phyloP scores from a whole-genome alignment of 2,113 vertebrate genomes.

The Microcebus jonahi region DNA sequence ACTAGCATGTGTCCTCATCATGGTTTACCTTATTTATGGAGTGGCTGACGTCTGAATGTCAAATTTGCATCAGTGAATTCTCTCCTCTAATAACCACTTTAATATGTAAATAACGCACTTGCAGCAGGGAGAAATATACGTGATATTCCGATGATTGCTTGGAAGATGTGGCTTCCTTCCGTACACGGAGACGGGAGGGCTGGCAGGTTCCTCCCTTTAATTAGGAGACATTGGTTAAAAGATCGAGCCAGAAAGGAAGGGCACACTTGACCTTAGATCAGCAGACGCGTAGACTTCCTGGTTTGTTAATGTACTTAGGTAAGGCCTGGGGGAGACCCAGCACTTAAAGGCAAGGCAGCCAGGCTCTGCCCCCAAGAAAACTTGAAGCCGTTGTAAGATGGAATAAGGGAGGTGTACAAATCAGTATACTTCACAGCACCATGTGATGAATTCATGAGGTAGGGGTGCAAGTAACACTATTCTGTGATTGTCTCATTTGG shows the following conservation, averaged over 20 bases:
- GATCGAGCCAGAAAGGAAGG: slow-evolving; percentile 56
- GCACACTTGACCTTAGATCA: neutral
- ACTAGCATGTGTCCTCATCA: slow-evolving; percentile 84
- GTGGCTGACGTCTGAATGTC: slow-evolving; percentile 85
- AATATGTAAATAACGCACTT: slow-evolving; percentile 83
- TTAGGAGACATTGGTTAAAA: slow-evolving; percentile 35
- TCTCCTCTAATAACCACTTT: slow-evolving; percentile 78
- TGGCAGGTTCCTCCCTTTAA: slow-evolving; percentile 73
- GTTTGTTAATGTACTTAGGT: neutral
- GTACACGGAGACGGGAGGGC: slow-evolving; percentile 34
- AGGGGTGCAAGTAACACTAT: neutral
- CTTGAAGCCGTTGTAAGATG: neutral
- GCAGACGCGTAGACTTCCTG: neutral
- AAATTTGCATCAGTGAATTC: slow-evolving; percentile 83
- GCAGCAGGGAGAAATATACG: slow-evolving; percentile 73
- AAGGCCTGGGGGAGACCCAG: neutral
- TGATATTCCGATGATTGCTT: slow-evolving; percentile 75
- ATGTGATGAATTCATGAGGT: neutral
- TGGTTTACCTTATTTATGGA: slow-evolving; percentile 86
- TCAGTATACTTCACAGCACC: neutral
- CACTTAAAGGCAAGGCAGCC: neutral
- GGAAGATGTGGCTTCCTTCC: slow-evolving; percentile 70
- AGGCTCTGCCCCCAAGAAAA: neutral
- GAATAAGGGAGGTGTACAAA: neutral
- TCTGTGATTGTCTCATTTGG: neutral